phyloP scores from a whole-genome alignment of 2,797 vertebrate species.

The Epinephelus malabaricus region DNA sequence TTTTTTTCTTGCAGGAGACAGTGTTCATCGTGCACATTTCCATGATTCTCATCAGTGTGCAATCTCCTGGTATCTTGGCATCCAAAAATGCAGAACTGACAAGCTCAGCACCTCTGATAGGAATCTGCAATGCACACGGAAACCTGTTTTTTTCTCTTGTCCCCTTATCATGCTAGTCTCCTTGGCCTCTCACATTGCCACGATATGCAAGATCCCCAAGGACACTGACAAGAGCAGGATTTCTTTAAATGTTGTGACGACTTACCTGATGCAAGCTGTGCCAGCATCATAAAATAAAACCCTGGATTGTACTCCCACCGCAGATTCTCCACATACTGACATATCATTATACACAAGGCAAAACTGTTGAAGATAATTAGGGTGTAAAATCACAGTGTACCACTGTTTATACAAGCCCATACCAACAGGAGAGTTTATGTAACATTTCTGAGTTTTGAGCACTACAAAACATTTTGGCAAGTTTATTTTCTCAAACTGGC shows the following conservation, averaged over 20 bases:
- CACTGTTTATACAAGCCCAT: constrained; percentile 59
- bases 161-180: constrained; percentile 54
- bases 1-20: not conserved
- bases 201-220: constrained; percentile 47
- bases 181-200: constrained; percentile 47
- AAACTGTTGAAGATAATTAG: constrained; percentile 49
- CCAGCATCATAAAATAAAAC: constrained; percentile 33
- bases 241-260: constrained; percentile 18
- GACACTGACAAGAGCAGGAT: constrained; percentile 50
- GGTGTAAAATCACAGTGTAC: constrained; percentile 57
- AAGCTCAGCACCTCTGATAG: constrained; percentile 75
- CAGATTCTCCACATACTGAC: constrained; percentile 31
- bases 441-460: constrained; percentile 21
- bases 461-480: not conserved
- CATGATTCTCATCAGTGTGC: constrained; percentile 56
- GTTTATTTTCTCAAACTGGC: not conserved
- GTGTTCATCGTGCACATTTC: constrained; percentile 28
- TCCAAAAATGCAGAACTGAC: constrained; percentile 58
- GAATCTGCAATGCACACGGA: constrained; percentile 74
- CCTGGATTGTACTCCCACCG: constrained; percentile 32
- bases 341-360: constrained; percentile 28
- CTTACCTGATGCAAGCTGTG: constrained; percentile 25
- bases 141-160: constrained; percentile 34
- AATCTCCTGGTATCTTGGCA: constrained; percentile 56
- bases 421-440: constrained; percentile 12